These are phyloP conservation scores for Microcebus griseorufus DNA, from an alignment of 2,113 vertebrate genomes.

Conservation along the genomic window DNA sequence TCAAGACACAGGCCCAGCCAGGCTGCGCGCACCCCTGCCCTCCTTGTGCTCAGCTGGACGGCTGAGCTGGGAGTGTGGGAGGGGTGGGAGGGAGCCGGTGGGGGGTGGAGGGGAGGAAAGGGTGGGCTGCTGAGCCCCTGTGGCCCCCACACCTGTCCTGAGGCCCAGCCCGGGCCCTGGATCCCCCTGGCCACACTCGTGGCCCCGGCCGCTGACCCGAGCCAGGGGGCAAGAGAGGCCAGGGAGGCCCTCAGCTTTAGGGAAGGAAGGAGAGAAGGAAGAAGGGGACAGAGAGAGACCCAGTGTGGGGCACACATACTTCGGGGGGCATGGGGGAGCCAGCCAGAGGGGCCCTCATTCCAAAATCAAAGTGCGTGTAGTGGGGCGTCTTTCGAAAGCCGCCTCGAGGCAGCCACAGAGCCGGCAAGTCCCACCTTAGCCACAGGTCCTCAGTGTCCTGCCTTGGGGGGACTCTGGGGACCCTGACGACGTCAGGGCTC, in stretches of 20 bases:
- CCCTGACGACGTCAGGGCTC: constrained; percentile 47
- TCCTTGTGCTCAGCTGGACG: constrained; percentile 6
- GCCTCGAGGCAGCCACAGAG: constrained; percentile 54
- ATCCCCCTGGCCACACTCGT: constrained; percentile 15
- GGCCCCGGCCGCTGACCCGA: not conserved
- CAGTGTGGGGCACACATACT: constrained; percentile 48
- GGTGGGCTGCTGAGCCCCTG: not conserved
- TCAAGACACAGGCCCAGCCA: constrained; percentile 1
- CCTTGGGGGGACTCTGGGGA: not conserved
- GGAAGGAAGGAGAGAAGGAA: not conserved
- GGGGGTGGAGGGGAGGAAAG: not conserved
- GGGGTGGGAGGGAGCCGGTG: too few relatives aligned
- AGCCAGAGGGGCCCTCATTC: constrained; percentile 42
- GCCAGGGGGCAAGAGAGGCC: not conserved
- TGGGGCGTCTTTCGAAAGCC: constrained; percentile 8
- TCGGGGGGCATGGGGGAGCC: not conserved
- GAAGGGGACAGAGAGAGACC: constrained; percentile 11
- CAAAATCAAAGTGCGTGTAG: constrained; percentile 35
- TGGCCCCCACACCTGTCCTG: constrained; percentile 29
- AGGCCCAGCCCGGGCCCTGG: constrained; percentile 50
- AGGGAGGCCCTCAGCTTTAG: not conserved
- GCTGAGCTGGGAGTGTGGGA: constrained; percentile 32
- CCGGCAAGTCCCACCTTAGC: not conserved
- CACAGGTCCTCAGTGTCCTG: constrained; percentile 56
- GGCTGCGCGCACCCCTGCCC: constrained; percentile 43